Evolutionary conservation across 2,113 vertebrate genomes (phyloP), one percentile per base, ranked within the genome.

Genomic region (Lota lota): DNA sequence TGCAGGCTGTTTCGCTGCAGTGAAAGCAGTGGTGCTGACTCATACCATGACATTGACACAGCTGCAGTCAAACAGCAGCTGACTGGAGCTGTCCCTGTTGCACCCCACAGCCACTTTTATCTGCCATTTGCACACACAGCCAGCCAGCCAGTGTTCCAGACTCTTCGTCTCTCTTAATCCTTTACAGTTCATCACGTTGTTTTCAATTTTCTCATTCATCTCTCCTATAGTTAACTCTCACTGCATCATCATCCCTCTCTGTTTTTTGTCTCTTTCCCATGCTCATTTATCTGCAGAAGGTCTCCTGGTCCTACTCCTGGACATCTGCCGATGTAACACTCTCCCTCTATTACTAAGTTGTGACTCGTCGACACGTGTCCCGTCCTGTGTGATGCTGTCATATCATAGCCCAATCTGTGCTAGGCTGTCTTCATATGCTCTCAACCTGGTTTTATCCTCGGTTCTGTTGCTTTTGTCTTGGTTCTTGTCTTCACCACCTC

Each of bases 271-370:
- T 74, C 62, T 22, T 50, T 63, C 14, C 61, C 68, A 14, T 33
- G 36, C 14, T 20, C 11, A 18, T 4, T 17, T 24, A 1, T 53
- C 80, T 64, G 54, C 82, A 91, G 85, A 88, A 67, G 66, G 79
- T 89, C 76, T 82, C 87, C 11, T 89, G 86, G 84, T 88, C 80
- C 1, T 87, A 67, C 76, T 80, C 70, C 69, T 88, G 87, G 85
- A 87, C 75, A 18, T 65, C 73, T n/a, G 65, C 74, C 62, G 73
- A 83, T 19, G 84, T 89, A 89, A 85, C 72, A 79, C 57, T 63
- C 66, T 68, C 61, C 70, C 21, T 56, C 77, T 12, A 33, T 6
- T 22, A 61, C 19, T 3, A 16, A 22, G 54, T 0, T 61, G 64
- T 50, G 54, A 24, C 19, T 22, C 14, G 2, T 15, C 11, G 36